Conservation (phyloP, 2,888 invertebrate species). For the Hymenopus coronatus region DNA sequence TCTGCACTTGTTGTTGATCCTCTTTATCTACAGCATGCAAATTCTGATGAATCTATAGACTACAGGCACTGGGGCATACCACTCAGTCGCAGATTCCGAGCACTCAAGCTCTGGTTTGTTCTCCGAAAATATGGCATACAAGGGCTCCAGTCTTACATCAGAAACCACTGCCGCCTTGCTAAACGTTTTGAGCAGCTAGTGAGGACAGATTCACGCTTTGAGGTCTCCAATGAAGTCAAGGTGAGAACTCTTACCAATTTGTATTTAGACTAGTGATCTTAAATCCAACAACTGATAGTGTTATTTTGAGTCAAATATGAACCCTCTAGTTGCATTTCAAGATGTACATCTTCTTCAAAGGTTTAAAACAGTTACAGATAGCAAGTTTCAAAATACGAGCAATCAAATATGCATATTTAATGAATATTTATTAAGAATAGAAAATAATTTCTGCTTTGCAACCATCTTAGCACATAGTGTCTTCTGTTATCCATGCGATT, state of each 20-base stretch:
- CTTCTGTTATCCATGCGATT: too few species aligned
- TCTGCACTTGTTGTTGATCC: constrained; percentile 84
- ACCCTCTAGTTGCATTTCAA: too few species aligned
- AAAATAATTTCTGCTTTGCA: too few species aligned
- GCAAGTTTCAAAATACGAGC: too few species aligned
- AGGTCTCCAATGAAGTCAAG: constrained; percentile 71
- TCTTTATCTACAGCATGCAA: constrained; percentile 78
- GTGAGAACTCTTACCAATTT: constrained; percentile 32
- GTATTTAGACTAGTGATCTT: too few species aligned
- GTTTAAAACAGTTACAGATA: too few species aligned
- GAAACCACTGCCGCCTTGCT: constrained; percentile 76
- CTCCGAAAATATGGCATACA: constrained; percentile 75
- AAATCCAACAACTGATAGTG: too few species aligned
- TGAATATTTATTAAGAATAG: too few species aligned
- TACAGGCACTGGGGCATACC: constrained; percentile 86
- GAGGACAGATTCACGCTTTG: constrained; percentile 67
- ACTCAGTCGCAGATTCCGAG: constrained; percentile 76
- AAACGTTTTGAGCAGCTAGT: constrained; percentile 70
- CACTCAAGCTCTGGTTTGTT: constrained; percentile 88
- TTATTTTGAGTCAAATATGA: too few species aligned
- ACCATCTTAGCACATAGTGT: too few species aligned
- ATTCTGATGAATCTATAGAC: constrained; percentile 67
- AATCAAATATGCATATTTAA: too few species aligned
- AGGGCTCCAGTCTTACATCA: constrained; percentile 78
- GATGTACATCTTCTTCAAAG: too few species aligned